These are phyloP conservation scores for Sciurus niger DNA, from an alignment of 2,113 vertebrate genomes.

Conservation along the genomic window DNA sequence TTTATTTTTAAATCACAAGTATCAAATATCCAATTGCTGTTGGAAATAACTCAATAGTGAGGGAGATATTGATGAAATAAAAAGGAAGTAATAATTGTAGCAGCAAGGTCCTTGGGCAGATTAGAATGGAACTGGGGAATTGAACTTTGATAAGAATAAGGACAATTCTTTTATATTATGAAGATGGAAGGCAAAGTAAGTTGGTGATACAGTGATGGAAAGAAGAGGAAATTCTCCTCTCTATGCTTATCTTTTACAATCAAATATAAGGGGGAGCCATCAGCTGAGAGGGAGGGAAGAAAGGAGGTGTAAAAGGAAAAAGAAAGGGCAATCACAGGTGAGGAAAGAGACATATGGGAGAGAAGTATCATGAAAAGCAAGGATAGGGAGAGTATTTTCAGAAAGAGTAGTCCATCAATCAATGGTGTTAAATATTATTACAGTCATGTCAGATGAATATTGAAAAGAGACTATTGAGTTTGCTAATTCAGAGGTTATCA, in stretches of 20 bases:
- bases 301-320: not conserved
- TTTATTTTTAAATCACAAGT: slow-evolving; percentile 21
- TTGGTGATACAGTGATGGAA: not conserved
- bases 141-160: slow-evolving; percentile 48
- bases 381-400: not conserved
- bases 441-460: slow-evolving; percentile 32
- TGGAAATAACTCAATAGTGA: slow-evolving; percentile 20
- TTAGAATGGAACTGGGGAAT: not conserved
- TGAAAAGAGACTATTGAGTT: not conserved
- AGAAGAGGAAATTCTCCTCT: slow-evolving; percentile 10
- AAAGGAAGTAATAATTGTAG: slow-evolving; percentile 53
- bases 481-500: slow-evolving; percentile 32
- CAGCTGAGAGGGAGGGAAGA: not conserved
- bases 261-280: slow-evolving; percentile 3
- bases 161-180: slow-evolving; percentile 17
- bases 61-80: not conserved
- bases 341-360: not conserved
- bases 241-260: slow-evolving; percentile 18
- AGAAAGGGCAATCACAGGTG: slow-evolving; percentile 15
- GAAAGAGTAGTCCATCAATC: not conserved
- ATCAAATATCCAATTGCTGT: slow-evolving; percentile 52
- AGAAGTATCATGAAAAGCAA: slow-evolving; percentile 54
- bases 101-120: not conserved
- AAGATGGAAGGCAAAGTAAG: slow-evolving; percentile 3
- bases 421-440: slow-evolving; percentile 25